phyloP scores from a whole-genome alignment of 2,797 vertebrate genomes.

The Artibeus lituratus region DNA sequence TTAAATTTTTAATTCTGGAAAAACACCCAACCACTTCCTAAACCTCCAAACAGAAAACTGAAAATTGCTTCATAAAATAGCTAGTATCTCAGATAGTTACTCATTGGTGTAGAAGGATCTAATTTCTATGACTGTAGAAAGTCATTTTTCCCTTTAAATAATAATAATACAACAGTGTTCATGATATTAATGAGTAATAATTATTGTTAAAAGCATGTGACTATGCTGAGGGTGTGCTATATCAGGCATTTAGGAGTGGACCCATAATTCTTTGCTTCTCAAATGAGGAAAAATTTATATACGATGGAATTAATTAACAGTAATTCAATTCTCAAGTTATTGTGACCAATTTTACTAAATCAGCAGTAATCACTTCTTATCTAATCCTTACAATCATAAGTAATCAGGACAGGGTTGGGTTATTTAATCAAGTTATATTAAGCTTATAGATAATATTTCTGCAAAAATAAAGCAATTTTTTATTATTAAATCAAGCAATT shows the following conservation, averaged over 20 bases:
- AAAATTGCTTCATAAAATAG: background rate
- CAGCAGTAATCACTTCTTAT: conserved; percentile 49
- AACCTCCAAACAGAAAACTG: background rate
- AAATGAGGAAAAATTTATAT: background rate
- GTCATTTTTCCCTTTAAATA: background rate
- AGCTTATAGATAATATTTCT: conserved; percentile 14
- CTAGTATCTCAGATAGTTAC: background rate
- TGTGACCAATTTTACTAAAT: conserved; percentile 38
- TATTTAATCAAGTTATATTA: conserved; percentile 64
- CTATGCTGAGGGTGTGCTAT: background rate
- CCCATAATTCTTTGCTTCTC: background rate
- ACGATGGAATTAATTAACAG: conserved; percentile 13
- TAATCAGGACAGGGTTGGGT: conserved; percentile 41
- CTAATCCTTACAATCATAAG: conserved; percentile 35
- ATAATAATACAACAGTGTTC: background rate
- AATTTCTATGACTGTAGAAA: background rate
- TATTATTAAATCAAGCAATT: background rate
- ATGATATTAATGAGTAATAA: background rate
- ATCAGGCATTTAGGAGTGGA: background rate
- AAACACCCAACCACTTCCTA: background rate
- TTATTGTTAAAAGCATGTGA: background rate
- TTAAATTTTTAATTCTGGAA: background rate
- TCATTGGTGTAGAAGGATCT: background rate
- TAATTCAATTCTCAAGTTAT: background rate
- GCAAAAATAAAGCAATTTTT: conserved; percentile 9